Conservation (phyloP, 2,888 invertebrate species). For the Mythimna ferrago region DNA sequence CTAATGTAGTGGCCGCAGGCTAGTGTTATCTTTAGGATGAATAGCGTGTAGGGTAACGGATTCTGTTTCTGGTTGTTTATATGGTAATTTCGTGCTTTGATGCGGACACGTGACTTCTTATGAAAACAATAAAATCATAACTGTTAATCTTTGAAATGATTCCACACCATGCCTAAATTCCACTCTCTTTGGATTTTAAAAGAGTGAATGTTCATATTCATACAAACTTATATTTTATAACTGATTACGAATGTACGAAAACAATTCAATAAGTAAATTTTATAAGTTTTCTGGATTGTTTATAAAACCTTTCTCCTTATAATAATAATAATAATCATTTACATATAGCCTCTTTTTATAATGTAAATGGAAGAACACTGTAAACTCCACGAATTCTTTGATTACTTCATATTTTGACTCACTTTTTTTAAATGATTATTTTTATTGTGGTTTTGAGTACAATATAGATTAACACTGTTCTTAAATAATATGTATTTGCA, state of each 20-base stretch:
- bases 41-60: slow-evolving; percentile 2
- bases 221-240: slow-evolving; percentile 15
- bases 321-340: no score
- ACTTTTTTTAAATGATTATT: no score
- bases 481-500: no score
- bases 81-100: slow-evolving; percentile 31
- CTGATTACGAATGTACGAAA: slow-evolving; percentile 10
- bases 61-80: slow-evolving; percentile 36
- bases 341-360: no score
- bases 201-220: slow-evolving; percentile 33
- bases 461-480: no score
- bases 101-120: background rate
- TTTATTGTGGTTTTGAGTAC: no score
- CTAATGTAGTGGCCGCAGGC: slow-evolving; percentile 52
- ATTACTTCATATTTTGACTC: no score
- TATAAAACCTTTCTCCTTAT: no score
- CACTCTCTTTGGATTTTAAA: background rate
- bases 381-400: no score
- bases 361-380: no score
- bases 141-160: slow-evolving; percentile 4
- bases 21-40: slow-evolving; percentile 12
- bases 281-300: no score
- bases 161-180: slow-evolving; percentile 2
- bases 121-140: background rate
- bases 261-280: background rate